Percentiles rank a stretch among this genome's conserved stretches.
Conservation (phyloP, 2,888 invertebrate species). For the Watsonalla cultraria region DNA sequence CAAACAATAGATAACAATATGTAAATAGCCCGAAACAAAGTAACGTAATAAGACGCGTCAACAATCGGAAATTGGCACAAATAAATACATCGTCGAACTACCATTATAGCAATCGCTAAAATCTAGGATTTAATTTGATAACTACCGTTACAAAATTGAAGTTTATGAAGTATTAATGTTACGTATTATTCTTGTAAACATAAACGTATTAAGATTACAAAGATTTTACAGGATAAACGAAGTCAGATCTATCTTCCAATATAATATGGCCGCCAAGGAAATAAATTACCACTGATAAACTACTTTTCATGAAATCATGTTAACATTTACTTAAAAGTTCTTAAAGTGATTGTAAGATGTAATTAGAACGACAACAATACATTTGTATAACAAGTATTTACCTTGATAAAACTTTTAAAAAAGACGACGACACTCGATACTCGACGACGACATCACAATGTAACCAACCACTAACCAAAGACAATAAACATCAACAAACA, state of each 20-base stretch:
- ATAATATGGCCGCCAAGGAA: slow-evolving; percentile 68
- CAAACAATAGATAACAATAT: slow-evolving; percentile 26
- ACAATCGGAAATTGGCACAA: slow-evolving; percentile 49
- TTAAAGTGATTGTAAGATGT: too few species aligned
- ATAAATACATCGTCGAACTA: slow-evolving; percentile 24
- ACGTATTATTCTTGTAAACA: slow-evolving; percentile 7
- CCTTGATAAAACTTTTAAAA: slow-evolving; percentile 74
- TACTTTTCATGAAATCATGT: slow-evolving; percentile 2
- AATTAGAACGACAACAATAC: background rate
- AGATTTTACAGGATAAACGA: slow-evolving; percentile 54
- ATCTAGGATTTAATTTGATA: slow-evolving; percentile 18
- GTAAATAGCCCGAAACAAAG: background rate
- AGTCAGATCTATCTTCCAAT: slow-evolving; percentile 45
- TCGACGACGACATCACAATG: slow-evolving; percentile 74
- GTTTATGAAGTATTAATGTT: slow-evolving; percentile 4
- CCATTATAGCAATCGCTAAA: slow-evolving; percentile 7
- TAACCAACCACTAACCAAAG: background rate
- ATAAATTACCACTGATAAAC: slow-evolving; percentile 21
- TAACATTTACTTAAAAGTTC: too few species aligned
- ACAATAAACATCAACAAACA: background rate
- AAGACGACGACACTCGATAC: slow-evolving; percentile 74
- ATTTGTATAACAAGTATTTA: slow-evolving; percentile 26
- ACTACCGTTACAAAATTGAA: slow-evolving; percentile 17
- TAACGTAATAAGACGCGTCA: slow-evolving; percentile 59
- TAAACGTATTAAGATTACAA: slow-evolving; percentile 33